phyloP scores from a whole-genome alignment of 2,797 vertebrate genomes.

The Platalea minor region DNA sequence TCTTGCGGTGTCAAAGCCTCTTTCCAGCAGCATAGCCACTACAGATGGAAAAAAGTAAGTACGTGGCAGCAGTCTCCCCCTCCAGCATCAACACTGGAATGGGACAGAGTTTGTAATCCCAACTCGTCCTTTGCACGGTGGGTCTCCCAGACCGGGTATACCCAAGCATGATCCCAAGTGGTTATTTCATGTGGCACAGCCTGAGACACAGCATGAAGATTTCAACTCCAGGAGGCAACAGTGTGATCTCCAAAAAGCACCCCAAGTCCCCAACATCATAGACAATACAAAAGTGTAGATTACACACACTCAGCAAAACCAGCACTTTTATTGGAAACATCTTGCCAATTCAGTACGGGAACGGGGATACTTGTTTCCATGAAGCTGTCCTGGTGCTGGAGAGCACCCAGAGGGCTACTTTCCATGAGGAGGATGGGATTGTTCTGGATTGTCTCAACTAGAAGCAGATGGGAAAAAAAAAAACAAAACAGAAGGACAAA shows the following conservation, averaged over 20 bases:
- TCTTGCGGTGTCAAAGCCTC: background rate
- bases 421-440: slow-evolving; percentile 92
- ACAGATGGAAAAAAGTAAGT: background rate
- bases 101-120: background rate
- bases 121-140: background rate
- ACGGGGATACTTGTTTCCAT: slow-evolving; percentile 96
- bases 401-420: slow-evolving; percentile 82
- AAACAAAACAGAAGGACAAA: slow-evolving; percentile 79
- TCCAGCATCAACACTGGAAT: background rate
- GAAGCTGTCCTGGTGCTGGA: slow-evolving; percentile 91
- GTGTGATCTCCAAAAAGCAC: slow-evolving; percentile 32
- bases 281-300: slow-evolving; percentile 75
- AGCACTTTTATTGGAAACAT: slow-evolving; percentile 79
- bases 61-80: background rate
- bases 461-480: slow-evolving; percentile 77
- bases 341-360: slow-evolving; percentile 92
- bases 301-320: slow-evolving; percentile 94
- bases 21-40: background rate
- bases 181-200: background rate
- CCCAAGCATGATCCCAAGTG: background rate
- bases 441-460: slow-evolving; percentile 97
- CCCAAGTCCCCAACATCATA: slow-evolving; percentile 45
- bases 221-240: slow-evolving; percentile 34
- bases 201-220: slow-evolving; percentile 30
- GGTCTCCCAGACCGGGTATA: background rate